These are phyloP conservation scores for Caenorhabditis remanei DNA, from an alignment of 1,140 invertebrate genomes.

Conservation along the genomic window DNA sequence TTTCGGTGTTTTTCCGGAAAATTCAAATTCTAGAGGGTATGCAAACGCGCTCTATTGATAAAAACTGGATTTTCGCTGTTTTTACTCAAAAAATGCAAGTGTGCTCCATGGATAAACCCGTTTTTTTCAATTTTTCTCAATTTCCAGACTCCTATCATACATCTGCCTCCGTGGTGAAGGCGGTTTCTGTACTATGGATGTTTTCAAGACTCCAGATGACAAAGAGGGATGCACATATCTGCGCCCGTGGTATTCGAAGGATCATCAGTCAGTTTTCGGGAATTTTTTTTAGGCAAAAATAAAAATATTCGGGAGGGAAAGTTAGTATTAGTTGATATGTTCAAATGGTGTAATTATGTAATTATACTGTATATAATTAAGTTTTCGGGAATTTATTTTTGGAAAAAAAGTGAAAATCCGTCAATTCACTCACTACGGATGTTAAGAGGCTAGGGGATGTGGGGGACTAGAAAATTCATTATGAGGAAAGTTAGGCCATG, in stretches of 20 bases:
- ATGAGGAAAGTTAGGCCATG: too few species aligned
- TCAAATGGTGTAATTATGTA: background rate
- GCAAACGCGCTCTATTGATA: too few species aligned
- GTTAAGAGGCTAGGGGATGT: too few species aligned
- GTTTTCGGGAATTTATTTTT: too few species aligned
- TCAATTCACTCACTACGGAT: too few species aligned
- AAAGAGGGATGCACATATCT: conserved; percentile 44
- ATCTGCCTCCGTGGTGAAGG: conserved; percentile 54
- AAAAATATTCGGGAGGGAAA: too few species aligned
- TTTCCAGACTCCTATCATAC: conserved; percentile 61
- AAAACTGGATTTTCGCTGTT: background rate
- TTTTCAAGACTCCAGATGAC: conserved; percentile 17
- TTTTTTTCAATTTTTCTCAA: background rate
- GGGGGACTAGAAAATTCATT: too few species aligned
- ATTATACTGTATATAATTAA: too few species aligned
- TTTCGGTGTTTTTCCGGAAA: too few species aligned
- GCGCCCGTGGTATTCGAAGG: conserved; percentile 26
- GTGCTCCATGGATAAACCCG: background rate
- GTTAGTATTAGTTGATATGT: background rate
- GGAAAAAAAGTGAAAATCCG: too few species aligned
- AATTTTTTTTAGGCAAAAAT: too few species aligned
- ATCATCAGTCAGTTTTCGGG: conserved; percentile 13
- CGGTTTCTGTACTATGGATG: conserved; percentile 55
- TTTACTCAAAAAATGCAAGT: background rate
- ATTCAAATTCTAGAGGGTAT: too few species aligned